A percentile compares a stretch with the other conserved stretches of the same genome.
These are phyloP conservation scores for Cinclus cinclus DNA, from an alignment of 2,113 vertebrate species.

Conservation along the genomic window DNA sequence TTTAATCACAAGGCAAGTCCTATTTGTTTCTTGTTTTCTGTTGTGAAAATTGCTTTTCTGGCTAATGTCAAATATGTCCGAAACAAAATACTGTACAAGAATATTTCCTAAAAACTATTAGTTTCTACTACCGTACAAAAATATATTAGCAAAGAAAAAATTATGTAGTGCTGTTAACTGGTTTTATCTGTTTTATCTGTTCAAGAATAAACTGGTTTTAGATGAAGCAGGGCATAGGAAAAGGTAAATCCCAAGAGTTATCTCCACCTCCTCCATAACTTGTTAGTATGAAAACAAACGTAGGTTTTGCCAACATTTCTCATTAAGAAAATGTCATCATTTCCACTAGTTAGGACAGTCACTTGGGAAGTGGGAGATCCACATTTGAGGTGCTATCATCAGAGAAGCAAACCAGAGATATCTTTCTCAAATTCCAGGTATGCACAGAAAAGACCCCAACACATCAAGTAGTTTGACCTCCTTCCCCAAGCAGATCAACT, in stretches of 20 bases:
- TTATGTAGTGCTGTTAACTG: neutral
- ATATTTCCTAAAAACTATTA: neutral
- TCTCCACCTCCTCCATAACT: neutral
- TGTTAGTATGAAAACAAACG: neutral
- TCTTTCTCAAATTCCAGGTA: neutral
- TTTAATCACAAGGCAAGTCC: neutral
- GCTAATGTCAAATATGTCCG: neutral
- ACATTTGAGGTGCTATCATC: neutral
- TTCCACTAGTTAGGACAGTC: neutral
- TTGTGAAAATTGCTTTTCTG: neutral
- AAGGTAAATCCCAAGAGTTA: neutral
- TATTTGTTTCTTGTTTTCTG: neutral
- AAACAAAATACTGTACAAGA: neutral
- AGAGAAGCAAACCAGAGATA: neutral
- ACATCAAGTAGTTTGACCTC: neutral
- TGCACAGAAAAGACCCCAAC: neutral
- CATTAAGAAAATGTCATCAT: neutral
- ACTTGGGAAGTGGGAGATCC: neutral
- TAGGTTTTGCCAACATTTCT: neutral
- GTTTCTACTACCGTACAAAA: neutral
- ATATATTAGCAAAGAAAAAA: neutral
- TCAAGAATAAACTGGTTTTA: neutral
- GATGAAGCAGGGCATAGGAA: neutral
- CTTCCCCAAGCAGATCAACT: neutral
- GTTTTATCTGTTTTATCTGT: neutral